phyloP scores from a whole-genome alignment of 2,113 vertebrate genomes.

The Delphinus delphis region DNA sequence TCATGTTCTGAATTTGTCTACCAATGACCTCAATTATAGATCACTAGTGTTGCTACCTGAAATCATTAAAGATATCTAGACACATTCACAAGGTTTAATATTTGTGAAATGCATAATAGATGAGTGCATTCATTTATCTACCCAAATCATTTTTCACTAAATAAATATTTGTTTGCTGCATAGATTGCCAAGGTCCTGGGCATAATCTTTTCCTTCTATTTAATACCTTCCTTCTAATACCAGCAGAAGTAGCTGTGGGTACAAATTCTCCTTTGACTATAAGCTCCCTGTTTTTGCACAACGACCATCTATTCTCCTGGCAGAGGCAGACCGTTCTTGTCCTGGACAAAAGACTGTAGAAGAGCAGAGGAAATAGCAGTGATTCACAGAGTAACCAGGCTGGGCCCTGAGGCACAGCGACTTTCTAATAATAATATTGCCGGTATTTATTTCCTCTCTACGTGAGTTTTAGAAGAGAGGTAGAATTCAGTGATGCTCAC shows the following conservation, averaged over 20 bases:
- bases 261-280: conserved; percentile 20
- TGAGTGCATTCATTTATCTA: not conserved
- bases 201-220: not conserved
- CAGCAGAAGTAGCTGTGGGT: not conserved
- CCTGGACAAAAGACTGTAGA: conserved; percentile 24
- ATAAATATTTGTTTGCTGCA: not conserved
- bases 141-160: not conserved
- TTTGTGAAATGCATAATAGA: not conserved
- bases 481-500: not conserved
- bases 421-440: conserved; percentile 29
- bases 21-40: not conserved
- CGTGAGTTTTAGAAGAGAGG: not conserved
- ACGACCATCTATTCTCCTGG: conserved; percentile 49
- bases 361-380: conserved; percentile 12
- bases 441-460: not conserved
- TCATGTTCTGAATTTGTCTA: not conserved
- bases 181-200: not conserved
- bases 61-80: not conserved
- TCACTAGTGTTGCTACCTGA: not conserved
- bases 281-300: conserved; percentile 35
- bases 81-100: not conserved
- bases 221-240: not conserved
- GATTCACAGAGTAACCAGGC: conserved; percentile 49
- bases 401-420: not conserved
- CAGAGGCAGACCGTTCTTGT: not conserved